phyloP scores from a whole-genome alignment of 1,140 invertebrate species.

The Mamestra configurata region DNA sequence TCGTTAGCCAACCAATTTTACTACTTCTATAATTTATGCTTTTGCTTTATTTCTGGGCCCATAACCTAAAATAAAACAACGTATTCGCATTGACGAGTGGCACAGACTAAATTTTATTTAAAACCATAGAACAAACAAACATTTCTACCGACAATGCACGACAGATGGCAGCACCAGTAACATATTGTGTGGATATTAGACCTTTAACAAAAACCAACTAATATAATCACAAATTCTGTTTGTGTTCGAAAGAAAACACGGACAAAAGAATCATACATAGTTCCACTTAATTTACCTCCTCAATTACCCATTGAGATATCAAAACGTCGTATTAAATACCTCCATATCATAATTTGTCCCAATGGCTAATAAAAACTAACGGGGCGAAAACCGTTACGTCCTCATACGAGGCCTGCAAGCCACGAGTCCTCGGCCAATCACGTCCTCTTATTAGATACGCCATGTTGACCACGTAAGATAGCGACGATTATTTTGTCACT shows the following conservation, averaged over 20 bases:
- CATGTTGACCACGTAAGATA: constrained; percentile 16
- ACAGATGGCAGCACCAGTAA: too few relatives aligned
- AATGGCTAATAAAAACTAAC: constrained; percentile 1
- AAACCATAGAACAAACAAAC: too few relatives aligned
- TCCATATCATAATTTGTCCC: not conserved
- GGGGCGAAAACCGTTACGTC: constrained; percentile 1
- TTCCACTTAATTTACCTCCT: not conserved
- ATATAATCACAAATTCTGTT: too few relatives aligned
- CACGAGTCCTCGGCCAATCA: not conserved
- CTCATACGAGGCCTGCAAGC: not conserved
- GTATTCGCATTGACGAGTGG: too few relatives aligned
- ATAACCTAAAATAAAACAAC: too few relatives aligned
- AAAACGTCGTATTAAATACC: not conserved
- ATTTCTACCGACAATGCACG: too few relatives aligned
- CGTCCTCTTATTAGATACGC: not conserved
- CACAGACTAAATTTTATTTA: too few relatives aligned
- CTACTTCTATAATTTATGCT: too few relatives aligned
- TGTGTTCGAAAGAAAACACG: not conserved
- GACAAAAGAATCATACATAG: not conserved
- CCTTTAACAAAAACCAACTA: too few relatives aligned
- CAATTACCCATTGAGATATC: not conserved
- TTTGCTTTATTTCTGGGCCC: too few relatives aligned
- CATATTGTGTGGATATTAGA: too few relatives aligned
- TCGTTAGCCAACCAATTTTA: too few relatives aligned
- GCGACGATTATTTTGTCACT: constrained; percentile 1